Base-by-base conservation (phyloP, 2,113 vertebrate genomes). In the Ornithorhynchus anatinus region DNA sequence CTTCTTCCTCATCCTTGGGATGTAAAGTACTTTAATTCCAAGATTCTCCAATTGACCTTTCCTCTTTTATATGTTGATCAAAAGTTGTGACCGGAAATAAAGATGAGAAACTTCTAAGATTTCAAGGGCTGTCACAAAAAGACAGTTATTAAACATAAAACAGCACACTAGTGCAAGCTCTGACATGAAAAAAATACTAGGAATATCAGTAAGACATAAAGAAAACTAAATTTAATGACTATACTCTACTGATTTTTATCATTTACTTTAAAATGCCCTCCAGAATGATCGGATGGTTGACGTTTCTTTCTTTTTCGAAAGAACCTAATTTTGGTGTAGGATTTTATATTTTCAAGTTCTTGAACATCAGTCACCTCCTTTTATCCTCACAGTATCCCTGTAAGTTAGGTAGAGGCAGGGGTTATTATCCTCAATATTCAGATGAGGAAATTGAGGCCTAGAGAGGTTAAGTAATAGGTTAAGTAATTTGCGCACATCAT, bases 1-100 rank as follows among this genome's bases (percentile, higher is more conserved):
- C 68, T 84, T 80, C 82, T 75, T 74, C 72, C 39, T 83, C 79
- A 38, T 71, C 48, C 35, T 32, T 37, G 61, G 51, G 62, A 82
- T 84, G 53, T 88, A 89, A 91, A 90, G 79, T 86, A 75, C 70
- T 71, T 74, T 82, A 82, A 89, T 86, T 89, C 84, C 85, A 72
- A 85, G 73, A 77, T 88, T 84, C 57, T 69, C 76, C 10, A 29
- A 47, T 59, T 63, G 72, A 86, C 81, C 73, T 90, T 86, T 89
- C 71, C 80, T 87, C 73, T 40, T 69, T 65, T 83, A 71, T 84
- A 74, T 11, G 68, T 79, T 82, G 80, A 89, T 90, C 75, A 86
- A 90, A 79, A 90, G 83, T 40, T 69, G 44, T 72, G 64, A 77
- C n/a, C 82, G 87, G 75, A 86, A 86, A 59, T 89, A 84, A 90